Evolutionary conservation across 2,888 invertebrate species (phyloP).

Genomic region (Agapostemon virescens): DNA sequence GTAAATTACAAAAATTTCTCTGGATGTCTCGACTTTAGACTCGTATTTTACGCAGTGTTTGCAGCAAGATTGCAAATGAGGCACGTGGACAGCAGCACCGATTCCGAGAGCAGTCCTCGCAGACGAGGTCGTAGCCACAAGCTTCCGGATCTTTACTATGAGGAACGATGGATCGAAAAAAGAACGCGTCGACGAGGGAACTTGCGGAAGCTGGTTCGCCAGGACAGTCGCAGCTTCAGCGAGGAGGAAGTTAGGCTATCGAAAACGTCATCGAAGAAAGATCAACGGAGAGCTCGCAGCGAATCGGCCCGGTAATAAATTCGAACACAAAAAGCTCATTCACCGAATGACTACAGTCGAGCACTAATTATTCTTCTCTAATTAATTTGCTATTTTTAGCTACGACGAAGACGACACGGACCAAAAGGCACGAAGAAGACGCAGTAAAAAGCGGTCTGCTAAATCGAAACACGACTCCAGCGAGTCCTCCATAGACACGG

Average conservation of each 20-base stretch:
- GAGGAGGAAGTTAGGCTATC: constrained; percentile 80
- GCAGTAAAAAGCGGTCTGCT: constrained; percentile 71
- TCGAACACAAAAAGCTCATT: not conserved
- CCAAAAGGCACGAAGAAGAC: constrained; percentile 66
- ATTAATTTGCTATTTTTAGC: constrained; percentile 40
- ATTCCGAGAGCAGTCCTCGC: constrained; percentile 67
- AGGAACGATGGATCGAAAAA: constrained; percentile 76
- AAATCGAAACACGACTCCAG: constrained; percentile 80
- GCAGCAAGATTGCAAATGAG: constrained; percentile 76
- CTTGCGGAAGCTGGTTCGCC: constrained; percentile 70
- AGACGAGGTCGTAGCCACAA: constrained; percentile 61
- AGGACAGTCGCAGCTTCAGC: constrained; percentile 78
- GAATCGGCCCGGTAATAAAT: constrained; percentile 73
- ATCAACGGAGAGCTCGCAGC: constrained; percentile 73
- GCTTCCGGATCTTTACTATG: constrained; percentile 74
- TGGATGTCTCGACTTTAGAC: not conserved
- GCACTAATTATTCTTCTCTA: not conserved
- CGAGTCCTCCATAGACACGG: constrained; percentile 81
- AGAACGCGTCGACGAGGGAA: constrained; percentile 71
- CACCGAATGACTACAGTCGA: not conserved
- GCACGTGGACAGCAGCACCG: constrained; percentile 72
- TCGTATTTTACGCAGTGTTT: constrained; percentile 67
- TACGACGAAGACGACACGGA: constrained; percentile 73
- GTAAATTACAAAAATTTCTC: not conserved
- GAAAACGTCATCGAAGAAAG: constrained; percentile 79